Percentiles rank a stretch among this genome's conserved stretches.
These are phyloP conservation scores for Cataglyphis altisquamis DNA, from an alignment of 2,888 invertebrate genomes.

Conservation along the genomic window DNA sequence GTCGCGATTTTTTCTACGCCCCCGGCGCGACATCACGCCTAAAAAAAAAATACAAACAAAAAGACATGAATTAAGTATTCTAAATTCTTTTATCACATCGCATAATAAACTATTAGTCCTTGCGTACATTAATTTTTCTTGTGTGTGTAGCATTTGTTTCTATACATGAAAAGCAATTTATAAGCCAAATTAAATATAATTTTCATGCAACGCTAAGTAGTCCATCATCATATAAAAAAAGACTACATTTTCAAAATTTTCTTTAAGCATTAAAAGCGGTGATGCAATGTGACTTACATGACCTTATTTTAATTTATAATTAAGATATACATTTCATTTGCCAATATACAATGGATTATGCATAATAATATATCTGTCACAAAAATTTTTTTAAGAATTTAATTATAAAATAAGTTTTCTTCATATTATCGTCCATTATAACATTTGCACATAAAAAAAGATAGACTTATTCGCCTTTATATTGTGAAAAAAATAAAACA, in stretches of 20 bases:
- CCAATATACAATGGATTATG: background rate
- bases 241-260: background rate
- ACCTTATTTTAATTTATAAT: background rate
- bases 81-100: slow-evolving; percentile 3
- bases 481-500: background rate
- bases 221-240: background rate
- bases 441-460: background rate
- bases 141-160: background rate
- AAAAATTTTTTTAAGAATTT: background rate
- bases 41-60: slow-evolving; percentile 62
- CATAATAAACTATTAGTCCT: background rate
- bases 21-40: slow-evolving; percentile 88
- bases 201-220: background rate
- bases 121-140: background rate
- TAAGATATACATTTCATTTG: background rate
- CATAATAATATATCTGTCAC: background rate
- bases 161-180: background rate
- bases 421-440: background rate
- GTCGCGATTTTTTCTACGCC: slow-evolving; percentile 86
- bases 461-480: background rate
- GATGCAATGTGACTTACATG: background rate
- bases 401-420: background rate
- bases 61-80: background rate
- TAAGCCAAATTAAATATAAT: background rate
- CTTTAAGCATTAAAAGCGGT: background rate